phyloP scores from a whole-genome alignment of 2,797 vertebrate genomes.

The Steatocranus sp. region DNA sequence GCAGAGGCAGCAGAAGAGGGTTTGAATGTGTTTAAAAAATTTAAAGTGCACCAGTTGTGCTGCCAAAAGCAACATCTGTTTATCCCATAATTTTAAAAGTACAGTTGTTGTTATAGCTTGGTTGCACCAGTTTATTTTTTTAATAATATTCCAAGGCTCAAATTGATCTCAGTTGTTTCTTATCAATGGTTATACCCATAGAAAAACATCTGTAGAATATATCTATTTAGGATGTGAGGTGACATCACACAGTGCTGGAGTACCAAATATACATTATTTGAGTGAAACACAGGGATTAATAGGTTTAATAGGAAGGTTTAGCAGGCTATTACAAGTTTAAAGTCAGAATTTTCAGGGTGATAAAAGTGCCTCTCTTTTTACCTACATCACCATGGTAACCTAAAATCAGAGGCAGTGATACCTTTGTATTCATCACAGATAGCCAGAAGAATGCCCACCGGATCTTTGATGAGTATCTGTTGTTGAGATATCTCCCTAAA shows the following conservation, averaged over 20 bases:
- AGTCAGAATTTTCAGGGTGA: not conserved
- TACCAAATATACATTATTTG: not conserved
- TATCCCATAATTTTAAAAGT: not conserved
- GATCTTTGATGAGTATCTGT: not conserved
- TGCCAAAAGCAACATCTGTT: not conserved
- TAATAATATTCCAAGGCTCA: not conserved
- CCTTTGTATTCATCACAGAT: rapidly evolving
- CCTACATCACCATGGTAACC: not conserved
- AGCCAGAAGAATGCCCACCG: rapidly evolving
- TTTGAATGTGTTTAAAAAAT: not conserved
- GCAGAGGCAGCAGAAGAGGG: not conserved
- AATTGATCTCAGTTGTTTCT: not conserved
- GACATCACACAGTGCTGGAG: not conserved
- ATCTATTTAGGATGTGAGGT: not conserved
- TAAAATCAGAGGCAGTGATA: not conserved
- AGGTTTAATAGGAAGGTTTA: not conserved
- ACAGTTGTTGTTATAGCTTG: not conserved
- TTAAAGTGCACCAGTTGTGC: not conserved
- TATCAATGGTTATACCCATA: rapidly evolving
- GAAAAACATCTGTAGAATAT: not conserved
- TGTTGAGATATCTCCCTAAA: not conserved
- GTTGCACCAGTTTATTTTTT: not conserved
- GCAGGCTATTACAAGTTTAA: not conserved
- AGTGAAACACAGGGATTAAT: not conserved
- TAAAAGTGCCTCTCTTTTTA: not conserved